These are phyloP conservation scores for Coelinius sp. DNA, from an alignment of 2,888 invertebrate species.

Conservation along the genomic window DNA sequence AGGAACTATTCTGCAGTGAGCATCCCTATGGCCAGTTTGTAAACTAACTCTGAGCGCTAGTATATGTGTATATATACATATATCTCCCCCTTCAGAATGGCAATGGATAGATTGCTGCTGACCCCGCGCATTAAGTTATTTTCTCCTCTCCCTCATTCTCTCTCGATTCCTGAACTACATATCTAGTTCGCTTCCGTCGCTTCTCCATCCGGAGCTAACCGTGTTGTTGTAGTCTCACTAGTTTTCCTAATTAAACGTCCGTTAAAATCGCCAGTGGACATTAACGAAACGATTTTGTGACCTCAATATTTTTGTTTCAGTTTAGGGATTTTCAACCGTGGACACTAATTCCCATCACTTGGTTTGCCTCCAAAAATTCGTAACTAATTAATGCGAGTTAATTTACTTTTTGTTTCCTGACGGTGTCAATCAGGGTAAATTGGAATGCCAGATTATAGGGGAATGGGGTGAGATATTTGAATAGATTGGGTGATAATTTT, in stretches of 20 bases:
- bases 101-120: conserved; percentile 62
- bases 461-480: not conserved
- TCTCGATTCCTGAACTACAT: conserved; percentile 20
- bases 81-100: conserved; percentile 30
- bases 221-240: conserved; percentile 42
- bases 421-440: conserved; percentile 36
- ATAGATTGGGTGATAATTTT: not conserved
- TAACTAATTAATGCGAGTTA: conserved; percentile 34
- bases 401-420: conserved; percentile 26
- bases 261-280: conserved; percentile 32
- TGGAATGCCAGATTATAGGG: conserved; percentile 23
- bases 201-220: conserved; percentile 29
- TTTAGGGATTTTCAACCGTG: conserved; percentile 48
- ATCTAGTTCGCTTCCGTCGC: conserved; percentile 35
- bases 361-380: conserved; percentile 27
- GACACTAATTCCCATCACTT: conserved; percentile 12
- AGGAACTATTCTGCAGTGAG: conserved; percentile 53
- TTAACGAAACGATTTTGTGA: conserved; percentile 35
- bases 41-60: conserved; percentile 57
- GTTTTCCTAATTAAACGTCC: conserved; percentile 66
- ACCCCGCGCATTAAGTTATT: conserved; percentile 66
- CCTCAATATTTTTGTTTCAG: conserved; percentile 22
- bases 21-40: conserved; percentile 54
- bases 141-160: conserved; percentile 44
- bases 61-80: not conserved